Base-by-base conservation (phyloP, 30 jellyfish, hydroid and myxozoan genomes). In the Hydractinia symbiolongicarpus region DNA sequence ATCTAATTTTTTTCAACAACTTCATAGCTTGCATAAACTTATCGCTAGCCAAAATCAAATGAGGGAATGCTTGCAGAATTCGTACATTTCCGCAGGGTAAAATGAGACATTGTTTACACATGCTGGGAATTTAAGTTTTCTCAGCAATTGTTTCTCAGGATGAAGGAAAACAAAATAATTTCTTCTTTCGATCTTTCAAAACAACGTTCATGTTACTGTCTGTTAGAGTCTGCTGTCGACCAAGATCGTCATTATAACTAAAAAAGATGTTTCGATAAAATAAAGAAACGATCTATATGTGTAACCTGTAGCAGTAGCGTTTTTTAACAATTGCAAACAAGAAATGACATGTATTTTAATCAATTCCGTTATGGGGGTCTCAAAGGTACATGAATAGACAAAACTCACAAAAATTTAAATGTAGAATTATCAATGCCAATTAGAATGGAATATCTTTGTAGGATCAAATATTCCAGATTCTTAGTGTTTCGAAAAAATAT, bases 141-240 rank as follows among this genome's bases (percentile, higher is more conserved):
- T 30, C 44, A 30, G 44, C 44, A 30, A 30, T 2, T 30, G 9
- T 7, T 13, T 64, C 4, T 64, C 74, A 64, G 52, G 74, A n/a
- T 64, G 19, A n/a, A 51, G 85, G 79, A n/a, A 77, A 77, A 77
- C 85, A 77, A 55, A 77, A 55, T 50, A 77, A 20, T 30, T 77
- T 77, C 53, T 55, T 77, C 79, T 55, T 19, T 7, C 44, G 55
- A 20, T 55, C 85, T 55, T 7, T n/a, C 13, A 10, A 5, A 5
- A 19, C 17, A 10, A 9, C 55, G 80, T 77, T 61, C 56, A 55
- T 9, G 51, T 60, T 55, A 5, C 60, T 57, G 53, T 55, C 85
- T 21, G 44, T 77, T 60, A 77, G 54, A 5, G 75, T 77, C 60
- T 77, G 85, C 76, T 77, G 85, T n/a, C 85, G 51, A 53, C 85